Base-by-base conservation (phyloP, 2,797 vertebrate genomes). In the Poeciliopsis turneri region DNA sequence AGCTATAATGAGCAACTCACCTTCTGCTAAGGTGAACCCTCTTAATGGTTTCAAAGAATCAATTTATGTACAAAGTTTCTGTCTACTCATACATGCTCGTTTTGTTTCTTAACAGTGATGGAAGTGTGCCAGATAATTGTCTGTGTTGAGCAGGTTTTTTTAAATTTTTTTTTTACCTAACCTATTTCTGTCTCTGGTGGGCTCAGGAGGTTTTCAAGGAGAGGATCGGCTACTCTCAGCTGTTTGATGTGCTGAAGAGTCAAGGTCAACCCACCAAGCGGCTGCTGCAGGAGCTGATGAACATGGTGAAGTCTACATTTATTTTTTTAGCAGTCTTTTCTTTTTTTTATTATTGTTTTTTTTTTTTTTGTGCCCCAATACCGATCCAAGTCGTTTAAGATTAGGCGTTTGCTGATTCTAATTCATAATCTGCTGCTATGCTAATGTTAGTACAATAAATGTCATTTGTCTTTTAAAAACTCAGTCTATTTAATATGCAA, bases 141-240 rank as follows among this genome's bases (percentile, higher is more conserved):
- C 76, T 85, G 78, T 59, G 33, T 33, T 74, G 83, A 88, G 76
- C 77, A 81, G 68, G 30, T n/a, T 25, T n/a, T n/a, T 89, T 88
- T 73, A n/a, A n/a, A n/a, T n/a, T n/a, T 28, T 11, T 25, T 55
- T 25, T 11, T 89, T 87, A 71, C n/a, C 18, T 23, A 88, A 43
- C 80, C 85, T 92, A 91, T 93, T 94, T 93, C 80, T 91, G 86
- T 92, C 77, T 91, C 71, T 16, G 72, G 73, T 57, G 76, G 55
- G 76, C 81, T 79, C 76, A 99, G 98, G 98, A 99, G 93, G 98
- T 98, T 82, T 99, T 99, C 90, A 99, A 99, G 92, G 98, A 99
- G 82, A 95, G 98, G 79, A 99, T 99, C 0, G 98, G 98, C 84
- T 99, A 99, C 86, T 87, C 96, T 3, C 98, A 99, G 87, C 94